Percentiles rank a stretch among this genome's conserved stretches.
phyloP scores from a whole-genome alignment of 2,888 invertebrate genomes.

The Phengaris alcon region DNA sequence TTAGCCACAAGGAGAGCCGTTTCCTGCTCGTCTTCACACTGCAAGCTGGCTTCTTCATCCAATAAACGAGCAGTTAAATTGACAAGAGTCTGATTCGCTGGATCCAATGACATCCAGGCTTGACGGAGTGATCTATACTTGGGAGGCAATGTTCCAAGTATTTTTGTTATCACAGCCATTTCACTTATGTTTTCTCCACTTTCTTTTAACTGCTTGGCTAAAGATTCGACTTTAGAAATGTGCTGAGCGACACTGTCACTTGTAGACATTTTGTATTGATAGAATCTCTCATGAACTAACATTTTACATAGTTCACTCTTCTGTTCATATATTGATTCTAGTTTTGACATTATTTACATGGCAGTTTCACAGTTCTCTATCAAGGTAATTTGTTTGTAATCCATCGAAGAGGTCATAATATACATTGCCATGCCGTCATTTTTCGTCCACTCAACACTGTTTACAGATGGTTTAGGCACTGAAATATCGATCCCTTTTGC shows the following conservation, averaged over 20 bases:
- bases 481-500: too few relatives aligned
- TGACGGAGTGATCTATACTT: conserved; percentile 42
- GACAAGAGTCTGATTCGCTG: conserved; percentile 27
- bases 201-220: conserved; percentile 42
- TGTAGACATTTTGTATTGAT: conserved; percentile 38
- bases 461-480: too few relatives aligned
- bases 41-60: conserved; percentile 38
- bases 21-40: conserved; percentile 36
- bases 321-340: too few relatives aligned
- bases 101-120: conserved; percentile 42
- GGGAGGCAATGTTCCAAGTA: conserved; percentile 41
- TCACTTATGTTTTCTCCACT: conserved; percentile 43
- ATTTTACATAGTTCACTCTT: not conserved
- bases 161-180: conserved; percentile 43
- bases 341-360: too few relatives aligned
- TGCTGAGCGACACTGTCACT: conserved; percentile 41
- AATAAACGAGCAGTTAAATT: conserved; percentile 40
- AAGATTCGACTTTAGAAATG: conserved; percentile 39
- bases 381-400: too few relatives aligned
- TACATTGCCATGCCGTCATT: too few relatives aligned
- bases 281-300: conserved; percentile 39
- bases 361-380: too few relatives aligned
- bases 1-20: conserved; percentile 38
- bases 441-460: too few relatives aligned
- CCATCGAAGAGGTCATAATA: too few relatives aligned